Conservation (phyloP, 2,797 vertebrate genomes). For the Gouania willdenowi region DNA sequence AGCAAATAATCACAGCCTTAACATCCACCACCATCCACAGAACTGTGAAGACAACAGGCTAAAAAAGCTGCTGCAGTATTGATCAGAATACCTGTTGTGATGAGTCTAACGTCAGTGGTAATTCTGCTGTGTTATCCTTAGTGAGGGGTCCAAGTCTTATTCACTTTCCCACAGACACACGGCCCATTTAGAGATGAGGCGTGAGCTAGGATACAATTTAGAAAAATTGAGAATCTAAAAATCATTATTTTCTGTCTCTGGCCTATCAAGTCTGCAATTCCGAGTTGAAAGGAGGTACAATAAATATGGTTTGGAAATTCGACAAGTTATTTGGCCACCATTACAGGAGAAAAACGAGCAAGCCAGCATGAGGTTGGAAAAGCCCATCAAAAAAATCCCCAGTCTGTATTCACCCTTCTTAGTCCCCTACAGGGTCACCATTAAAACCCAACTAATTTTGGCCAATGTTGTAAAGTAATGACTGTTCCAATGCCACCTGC, state of each 20-base stretch:
- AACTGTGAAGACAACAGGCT: constrained; percentile 1
- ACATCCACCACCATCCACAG: constrained; percentile 1
- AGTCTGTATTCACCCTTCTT: constrained; percentile 53
- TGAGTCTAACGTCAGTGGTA: constrained; percentile 27
- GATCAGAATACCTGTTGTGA: constrained; percentile 33
- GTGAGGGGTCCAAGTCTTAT: constrained; percentile 5
- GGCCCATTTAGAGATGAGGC: constrained; percentile 9
- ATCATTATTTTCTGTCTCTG: constrained; percentile 36
- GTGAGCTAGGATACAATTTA: constrained; percentile 41
- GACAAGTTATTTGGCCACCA: constrained; percentile 52
- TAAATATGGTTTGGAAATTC: constrained; percentile 48
- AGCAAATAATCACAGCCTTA: not conserved
- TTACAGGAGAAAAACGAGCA: constrained; percentile 50
- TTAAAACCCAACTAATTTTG: constrained; percentile 66
- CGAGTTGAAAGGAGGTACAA: constrained; percentile 38
- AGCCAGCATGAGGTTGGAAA: constrained; percentile 47
- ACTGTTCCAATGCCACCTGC: constrained; percentile 68
- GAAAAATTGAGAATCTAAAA: constrained; percentile 45
- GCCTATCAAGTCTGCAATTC: constrained; percentile 54
- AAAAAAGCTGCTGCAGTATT: constrained; percentile 26
- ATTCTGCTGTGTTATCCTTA: constrained; percentile 35
- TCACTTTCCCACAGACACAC: constrained; percentile 25
- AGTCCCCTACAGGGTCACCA: constrained; percentile 55
- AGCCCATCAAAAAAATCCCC: constrained; percentile 48
- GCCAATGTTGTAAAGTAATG: constrained; percentile 68